Base-by-base conservation (phyloP, 2,113 vertebrate species). In the Otolemur garnettii region DNA sequence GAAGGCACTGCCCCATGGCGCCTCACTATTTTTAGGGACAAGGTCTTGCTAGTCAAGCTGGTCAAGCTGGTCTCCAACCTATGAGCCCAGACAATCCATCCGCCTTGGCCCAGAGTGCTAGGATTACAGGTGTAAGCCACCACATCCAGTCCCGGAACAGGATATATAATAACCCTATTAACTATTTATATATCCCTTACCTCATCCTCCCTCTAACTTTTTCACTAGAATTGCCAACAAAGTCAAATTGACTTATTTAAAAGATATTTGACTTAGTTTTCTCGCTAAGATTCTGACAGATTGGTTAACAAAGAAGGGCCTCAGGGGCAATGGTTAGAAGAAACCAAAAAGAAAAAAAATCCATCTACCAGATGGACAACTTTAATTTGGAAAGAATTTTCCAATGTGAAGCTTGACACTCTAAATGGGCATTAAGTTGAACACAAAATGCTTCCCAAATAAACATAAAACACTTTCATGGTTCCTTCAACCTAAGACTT, bases 211-310 rank as follows among this genome's bases (percentile, higher is more conserved):
- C 75, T 24, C 78, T 35, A 18, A 59, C 21, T 45, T 60, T 72
- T 90, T 64, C 33, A 42, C n/a, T 50, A 74, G 38, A 90, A 90
- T 62, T 83, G 55, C 50, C 81, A 68, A 66, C 79, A 87, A 82
- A 74, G 42, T 62, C 45, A 89, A 59, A 86, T 13, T 2, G 22
- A 68, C 6, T 80, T 35, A 74, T 28, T 93, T 88, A 85, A 82
- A 88, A 83, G 50, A 75, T 45, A 86, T 3, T 92, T 62, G 71
- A 71, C 35, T 95, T 81, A 69, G 24, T 89, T 95, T 83, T 71
- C 69, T 75, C 42, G 75, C 8, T 38, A 59, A 95, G n/a, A 72
- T 66, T 80, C 57, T 30, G 5, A 22, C 91, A 92, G 59, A 75
- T 4, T 55, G 19, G 24, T 78, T 74, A 84, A 94, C 60, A 42